Percentiles rank a stretch among this genome's conserved stretches.
phyloP scores from a whole-genome alignment of 2,797 vertebrate genomes.

The Chrosomus eos region DNA sequence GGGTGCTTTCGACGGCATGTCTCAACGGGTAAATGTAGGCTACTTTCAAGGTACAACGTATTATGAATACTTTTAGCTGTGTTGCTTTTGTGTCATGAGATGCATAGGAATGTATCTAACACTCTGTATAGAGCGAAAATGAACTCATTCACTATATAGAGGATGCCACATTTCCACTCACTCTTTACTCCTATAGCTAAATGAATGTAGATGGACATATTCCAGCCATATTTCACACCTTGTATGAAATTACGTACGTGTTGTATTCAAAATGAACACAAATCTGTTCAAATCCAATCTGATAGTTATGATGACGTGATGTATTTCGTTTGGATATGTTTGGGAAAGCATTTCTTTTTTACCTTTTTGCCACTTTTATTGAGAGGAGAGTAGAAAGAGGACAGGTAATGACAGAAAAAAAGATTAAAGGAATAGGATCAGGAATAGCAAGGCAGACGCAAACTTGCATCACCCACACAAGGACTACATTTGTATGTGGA shows the following conservation, averaged over 20 bases:
- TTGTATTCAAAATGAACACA: background rate
- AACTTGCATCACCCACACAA: conserved; percentile 16
- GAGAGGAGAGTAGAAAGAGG: background rate
- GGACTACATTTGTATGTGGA: background rate
- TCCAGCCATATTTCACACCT: background rate
- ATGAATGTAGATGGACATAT: background rate
- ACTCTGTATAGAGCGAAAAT: too few relatives aligned
- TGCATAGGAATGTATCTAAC: too few relatives aligned
- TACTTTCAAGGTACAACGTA: too few relatives aligned
- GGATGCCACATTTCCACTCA: background rate
- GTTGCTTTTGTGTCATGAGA: too few relatives aligned
- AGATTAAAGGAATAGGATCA: background rate
- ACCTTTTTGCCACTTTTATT: background rate
- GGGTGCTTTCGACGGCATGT: too few relatives aligned
- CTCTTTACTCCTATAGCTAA: background rate
- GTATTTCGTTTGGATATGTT: background rate
- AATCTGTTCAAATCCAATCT: background rate
- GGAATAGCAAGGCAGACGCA: background rate
- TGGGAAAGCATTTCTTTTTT: background rate
- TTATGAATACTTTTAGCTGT: too few relatives aligned
- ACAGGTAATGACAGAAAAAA: background rate
- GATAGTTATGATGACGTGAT: background rate
- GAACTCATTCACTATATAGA: background rate
- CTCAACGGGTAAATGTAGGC: too few relatives aligned
- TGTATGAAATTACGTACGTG: background rate